Evolutionary conservation across 2,113 vertebrate species (phyloP).

Genomic region (Romanogobio albipinnatus): DNA sequence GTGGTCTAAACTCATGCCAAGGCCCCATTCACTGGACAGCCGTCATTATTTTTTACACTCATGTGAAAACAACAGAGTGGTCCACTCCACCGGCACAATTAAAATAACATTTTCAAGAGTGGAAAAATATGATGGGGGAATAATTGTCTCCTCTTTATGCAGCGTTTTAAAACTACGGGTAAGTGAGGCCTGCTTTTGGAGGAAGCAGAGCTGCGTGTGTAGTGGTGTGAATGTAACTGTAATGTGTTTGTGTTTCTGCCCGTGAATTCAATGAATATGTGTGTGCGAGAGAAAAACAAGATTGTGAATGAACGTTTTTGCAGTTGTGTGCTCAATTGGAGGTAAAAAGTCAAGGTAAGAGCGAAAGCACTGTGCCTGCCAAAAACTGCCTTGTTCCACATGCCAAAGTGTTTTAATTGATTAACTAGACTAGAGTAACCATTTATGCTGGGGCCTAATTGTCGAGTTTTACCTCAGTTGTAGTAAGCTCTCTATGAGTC

Average conservation of each 20-base stretch:
- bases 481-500: constrained; percentile 4
- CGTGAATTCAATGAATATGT: constrained; percentile 20
- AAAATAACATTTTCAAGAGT: constrained; percentile 68
- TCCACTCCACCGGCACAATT: constrained; percentile 62
- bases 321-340: neutral
- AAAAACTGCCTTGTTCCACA: constrained; percentile 42
- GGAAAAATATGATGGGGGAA: constrained; percentile 66
- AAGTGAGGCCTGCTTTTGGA: constrained; percentile 59
- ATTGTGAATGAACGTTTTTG: neutral
- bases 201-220: constrained; percentile 33
- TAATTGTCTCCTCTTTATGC: constrained; percentile 66
- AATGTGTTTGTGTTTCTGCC: constrained; percentile 26
- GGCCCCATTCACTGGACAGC: constrained; percentile 53
- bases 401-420: constrained; percentile 53
- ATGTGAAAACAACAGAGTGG: constrained; percentile 66
- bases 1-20: constrained; percentile 53
- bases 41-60: constrained; percentile 66
- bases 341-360: constrained; percentile 49
- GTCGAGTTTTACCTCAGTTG: constrained; percentile 51
- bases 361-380: constrained; percentile 32
- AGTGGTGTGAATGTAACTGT: constrained; percentile 17
- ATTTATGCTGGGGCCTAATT: constrained; percentile 54
- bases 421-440: constrained; percentile 47
- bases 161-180: constrained; percentile 57
- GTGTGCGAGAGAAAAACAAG: neutral